Evolutionary conservation across 2,888 invertebrate species (phyloP).

Genomic region (Adineta ricciae): DNA sequence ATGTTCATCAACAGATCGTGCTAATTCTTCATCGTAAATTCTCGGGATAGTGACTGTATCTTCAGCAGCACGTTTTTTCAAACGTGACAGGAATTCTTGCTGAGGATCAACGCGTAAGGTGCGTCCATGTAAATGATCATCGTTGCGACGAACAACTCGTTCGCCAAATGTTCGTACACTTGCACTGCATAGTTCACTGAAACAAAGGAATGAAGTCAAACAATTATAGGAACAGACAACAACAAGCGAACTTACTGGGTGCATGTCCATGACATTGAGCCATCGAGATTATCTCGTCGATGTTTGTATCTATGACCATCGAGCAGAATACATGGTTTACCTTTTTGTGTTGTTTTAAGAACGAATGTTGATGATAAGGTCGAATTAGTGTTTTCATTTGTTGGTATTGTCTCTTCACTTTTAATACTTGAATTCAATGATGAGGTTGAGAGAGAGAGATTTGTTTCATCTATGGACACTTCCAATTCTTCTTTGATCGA

Average conservation of each 20-base stretch:
- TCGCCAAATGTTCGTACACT: conserved; percentile 1
- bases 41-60: conserved; percentile 14
- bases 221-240: background rate
- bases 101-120: conserved; percentile 3
- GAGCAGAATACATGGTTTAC: conserved; percentile 3
- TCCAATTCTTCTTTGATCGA: background rate
- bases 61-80: conserved; percentile 13
- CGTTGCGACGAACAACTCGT: conserved; percentile 7
- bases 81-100: background rate
- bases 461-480: background rate
- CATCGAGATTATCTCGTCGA: conserved; percentile 6
- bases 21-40: conserved; percentile 16
- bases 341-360: conserved; percentile 9
- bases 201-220: too few relatives aligned
- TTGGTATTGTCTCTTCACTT: background rate
- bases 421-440: background rate
- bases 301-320: conserved; percentile 16
- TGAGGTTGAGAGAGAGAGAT: background rate
- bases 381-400: background rate
- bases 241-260: background rate
- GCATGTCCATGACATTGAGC: conserved; percentile 8
- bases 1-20: background rate
- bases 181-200: conserved; percentile 16
- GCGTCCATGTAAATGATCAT: conserved; percentile 19
- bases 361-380: background rate